phyloP scores from a whole-genome alignment of 35 echinoderm and acorn worm species.

The Anneissia japonica region DNA sequence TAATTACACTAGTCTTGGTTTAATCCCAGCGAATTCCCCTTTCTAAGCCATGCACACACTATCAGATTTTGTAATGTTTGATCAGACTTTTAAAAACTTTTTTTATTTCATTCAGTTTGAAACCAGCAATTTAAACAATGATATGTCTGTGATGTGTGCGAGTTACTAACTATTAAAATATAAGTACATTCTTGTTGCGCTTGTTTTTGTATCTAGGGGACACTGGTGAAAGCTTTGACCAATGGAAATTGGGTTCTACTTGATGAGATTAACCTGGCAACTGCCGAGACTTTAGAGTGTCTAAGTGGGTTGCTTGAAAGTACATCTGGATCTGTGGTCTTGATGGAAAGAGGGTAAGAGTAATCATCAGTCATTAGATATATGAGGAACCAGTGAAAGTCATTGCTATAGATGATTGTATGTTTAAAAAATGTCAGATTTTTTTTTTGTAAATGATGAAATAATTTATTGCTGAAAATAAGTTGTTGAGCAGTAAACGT shows the following conservation, averaged over 20 bases:
- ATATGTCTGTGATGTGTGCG: too few relatives aligned
- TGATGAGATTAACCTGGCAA: constrained; percentile 94
- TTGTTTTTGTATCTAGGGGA: constrained; percentile 43
- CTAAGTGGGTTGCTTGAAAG: constrained; percentile 88
- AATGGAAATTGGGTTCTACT: constrained; percentile 84
- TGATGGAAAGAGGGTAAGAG: constrained; percentile 93
- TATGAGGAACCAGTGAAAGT: too few relatives aligned
- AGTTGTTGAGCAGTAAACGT: not conserved
- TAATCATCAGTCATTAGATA: too few relatives aligned
- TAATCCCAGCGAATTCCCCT: not conserved
- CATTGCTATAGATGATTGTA: too few relatives aligned
- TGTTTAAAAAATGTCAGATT: too few relatives aligned
- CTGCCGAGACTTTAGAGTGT: constrained; percentile 94
- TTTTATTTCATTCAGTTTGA: too few relatives aligned
- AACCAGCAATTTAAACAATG: too few relatives aligned
- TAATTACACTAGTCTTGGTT: not conserved
- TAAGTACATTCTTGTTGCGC: too few relatives aligned
- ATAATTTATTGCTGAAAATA: not conserved
- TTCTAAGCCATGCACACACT: too few relatives aligned
- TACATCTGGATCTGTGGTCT: constrained; percentile 66
- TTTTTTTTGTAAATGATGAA: not conserved
- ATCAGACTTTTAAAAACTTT: too few relatives aligned
- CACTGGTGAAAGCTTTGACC: constrained; percentile 74
- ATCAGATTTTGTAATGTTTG: too few relatives aligned
- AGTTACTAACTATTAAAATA: too few relatives aligned